Evolutionary conservation across 2,888 invertebrate species (phyloP), one percentile per base, ranked within the genome.

Genomic region (Ceratothoa steindachneri): DNA sequence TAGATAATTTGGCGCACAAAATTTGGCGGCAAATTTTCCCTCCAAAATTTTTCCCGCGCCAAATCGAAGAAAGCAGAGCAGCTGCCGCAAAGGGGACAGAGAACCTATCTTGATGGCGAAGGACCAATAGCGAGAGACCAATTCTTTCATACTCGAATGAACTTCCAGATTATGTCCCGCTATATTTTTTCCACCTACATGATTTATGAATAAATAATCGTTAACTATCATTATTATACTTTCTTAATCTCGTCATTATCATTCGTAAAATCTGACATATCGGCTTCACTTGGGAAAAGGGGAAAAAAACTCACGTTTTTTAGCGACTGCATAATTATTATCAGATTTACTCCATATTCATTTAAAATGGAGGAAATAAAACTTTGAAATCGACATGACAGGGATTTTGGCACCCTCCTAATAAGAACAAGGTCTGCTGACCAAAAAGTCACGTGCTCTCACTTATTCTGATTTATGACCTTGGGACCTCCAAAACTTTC

Each of bases 161-260:
- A n/a, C 24, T 60, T 60, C 60, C 60, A 60, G 60, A 60, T 60
- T 60, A 60, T 60, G 60, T 60, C 60, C 24, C 60, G 22, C 1
- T 24, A 60, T 24, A 60, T 60, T 60, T 60, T 60, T 60, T 60
- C 60, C 60, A 60, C 60, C 24, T 24, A 2, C 24, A 1, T 60
- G 60, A 60, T 60, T 60, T 60, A 60, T 60, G 60, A 60, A 60
- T 60, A 60, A 60, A 60, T 60, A 60, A 60, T 24, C n/a, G 60
- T 60, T 60, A 60, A 60, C n/a, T 60, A 60, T 60, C 24, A 24
- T 15, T 41, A n/a, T n/a, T n/a, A n/a, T n/a, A n/a, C n/a, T n/a
- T n/a, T n/a, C n/a, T n/a, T n/a, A n/a, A n/a, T n/a, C n/a, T n/a
- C n/a, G n/a, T n/a, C n/a, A 15, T 41, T 41, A 15, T 41, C 41